These are phyloP conservation scores for Myodes glareolus DNA, from an alignment of 2,113 vertebrate genomes.

Conservation along the genomic window DNA sequence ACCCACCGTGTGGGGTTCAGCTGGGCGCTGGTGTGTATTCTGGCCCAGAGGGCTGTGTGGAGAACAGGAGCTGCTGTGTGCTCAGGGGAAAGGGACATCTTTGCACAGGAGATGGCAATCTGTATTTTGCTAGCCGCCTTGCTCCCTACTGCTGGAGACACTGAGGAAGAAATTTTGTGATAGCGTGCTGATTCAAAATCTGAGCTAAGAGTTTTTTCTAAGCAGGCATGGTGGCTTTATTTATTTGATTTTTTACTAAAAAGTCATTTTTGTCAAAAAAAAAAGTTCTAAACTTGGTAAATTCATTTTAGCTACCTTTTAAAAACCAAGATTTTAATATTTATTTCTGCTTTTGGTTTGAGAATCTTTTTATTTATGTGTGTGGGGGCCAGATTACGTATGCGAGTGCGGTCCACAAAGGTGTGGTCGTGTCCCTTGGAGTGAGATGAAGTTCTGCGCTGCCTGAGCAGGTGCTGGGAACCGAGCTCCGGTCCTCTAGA, in stretches of 20 bases:
- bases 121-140: neutral
- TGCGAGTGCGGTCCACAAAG: neutral
- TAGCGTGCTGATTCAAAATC: neutral
- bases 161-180: neutral
- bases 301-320: neutral
- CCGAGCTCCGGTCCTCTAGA: neutral
- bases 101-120: neutral
- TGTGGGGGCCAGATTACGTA: neutral
- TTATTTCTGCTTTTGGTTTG: neutral
- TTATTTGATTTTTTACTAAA: neutral
- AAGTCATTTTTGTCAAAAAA: neutral
- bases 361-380: neutral
- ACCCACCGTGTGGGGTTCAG: constrained; percentile 28
- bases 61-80: neutral
- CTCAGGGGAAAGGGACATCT: neutral
- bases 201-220: constrained; percentile 6
- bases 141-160: neutral
- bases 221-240: neutral
- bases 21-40: neutral
- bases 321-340: neutral
- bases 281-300: neutral
- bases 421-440: neutral
- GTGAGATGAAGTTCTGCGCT: neutral
- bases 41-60: neutral
- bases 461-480: neutral